Conservation (phyloP, 2,797 vertebrate genomes). For the Distichodus sexfasciatus region DNA sequence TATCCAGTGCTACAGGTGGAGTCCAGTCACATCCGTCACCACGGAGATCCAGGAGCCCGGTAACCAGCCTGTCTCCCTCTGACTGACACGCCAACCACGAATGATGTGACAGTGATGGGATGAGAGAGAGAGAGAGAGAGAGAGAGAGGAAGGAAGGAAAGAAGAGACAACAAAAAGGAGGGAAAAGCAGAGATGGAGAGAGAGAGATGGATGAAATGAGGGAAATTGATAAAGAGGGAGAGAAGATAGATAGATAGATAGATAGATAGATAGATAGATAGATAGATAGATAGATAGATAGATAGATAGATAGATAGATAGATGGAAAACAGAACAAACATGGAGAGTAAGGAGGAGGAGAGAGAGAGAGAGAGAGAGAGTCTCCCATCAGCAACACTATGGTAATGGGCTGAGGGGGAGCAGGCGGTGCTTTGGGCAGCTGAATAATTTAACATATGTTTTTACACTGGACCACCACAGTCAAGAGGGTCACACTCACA, state of each 20-base stretch:
- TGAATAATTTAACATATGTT: constrained; percentile 75
- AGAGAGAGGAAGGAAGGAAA: background rate
- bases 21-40: background rate
- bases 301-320: too few species aligned
- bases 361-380: background rate
- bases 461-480: constrained; percentile 73
- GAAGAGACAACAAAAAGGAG: too few species aligned
- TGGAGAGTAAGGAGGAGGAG: too few species aligned
- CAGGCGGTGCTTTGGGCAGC: constrained; percentile 53
- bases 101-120: constrained; percentile 15
- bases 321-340: too few species aligned
- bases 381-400: constrained; percentile 38
- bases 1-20: too few species aligned
- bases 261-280: background rate
- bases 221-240: background rate
- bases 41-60: background rate
- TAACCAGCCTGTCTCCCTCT: constrained; percentile 19
- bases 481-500: constrained; percentile 60
- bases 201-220: background rate
- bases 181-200: background rate
- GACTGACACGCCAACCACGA: constrained; percentile 18
- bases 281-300: too few species aligned
- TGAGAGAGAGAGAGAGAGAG: background rate
- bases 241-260: too few species aligned
- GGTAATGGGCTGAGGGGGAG: background rate